A percentile compares a stretch with the other conserved stretches of the same genome.
Evolutionary conservation across 2,113 vertebrate species (phyloP).

Genomic region (Oryzias celebensis): DNA sequence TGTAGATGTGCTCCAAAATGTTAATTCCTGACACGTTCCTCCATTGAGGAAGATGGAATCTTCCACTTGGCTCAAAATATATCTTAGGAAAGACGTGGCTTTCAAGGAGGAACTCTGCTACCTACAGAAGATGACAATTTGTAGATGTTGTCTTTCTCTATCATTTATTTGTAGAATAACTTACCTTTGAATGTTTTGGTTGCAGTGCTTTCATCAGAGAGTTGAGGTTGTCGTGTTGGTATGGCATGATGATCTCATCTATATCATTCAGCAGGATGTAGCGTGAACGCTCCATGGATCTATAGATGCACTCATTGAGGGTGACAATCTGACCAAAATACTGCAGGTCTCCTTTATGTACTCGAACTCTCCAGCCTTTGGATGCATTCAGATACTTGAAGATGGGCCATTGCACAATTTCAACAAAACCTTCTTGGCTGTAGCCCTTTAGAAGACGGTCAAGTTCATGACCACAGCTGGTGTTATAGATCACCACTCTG

Average conservation of each 20-base stretch:
- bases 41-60: conserved; percentile 72
- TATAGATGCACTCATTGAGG: too few relatives aligned
- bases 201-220: conserved; percentile 66
- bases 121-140: conserved; percentile 4
- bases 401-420: conserved; percentile 82
- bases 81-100: conserved; percentile 77
- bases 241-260: too few relatives aligned
- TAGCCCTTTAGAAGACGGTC: conserved; percentile 75
- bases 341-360: conserved; percentile 52
- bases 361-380: conserved; percentile 43
- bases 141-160: background rate
- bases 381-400: conserved; percentile 70
- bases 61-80: conserved; percentile 30
- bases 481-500: conserved; percentile 81
- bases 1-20: conserved; percentile 77
- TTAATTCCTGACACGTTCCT: conserved; percentile 73
- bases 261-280: too few relatives aligned
- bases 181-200: conserved; percentile 54
- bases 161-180: background rate
- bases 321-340: too few relatives aligned
- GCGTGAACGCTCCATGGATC: too few relatives aligned
- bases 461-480: conserved; percentile 75
- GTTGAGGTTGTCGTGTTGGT: too few relatives aligned
- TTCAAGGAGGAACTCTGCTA: conserved; percentile 71
- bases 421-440: conserved; percentile 68